phyloP scores from a whole-genome alignment of 2,113 vertebrate species.

The Campylomormyrus numenius region DNA sequence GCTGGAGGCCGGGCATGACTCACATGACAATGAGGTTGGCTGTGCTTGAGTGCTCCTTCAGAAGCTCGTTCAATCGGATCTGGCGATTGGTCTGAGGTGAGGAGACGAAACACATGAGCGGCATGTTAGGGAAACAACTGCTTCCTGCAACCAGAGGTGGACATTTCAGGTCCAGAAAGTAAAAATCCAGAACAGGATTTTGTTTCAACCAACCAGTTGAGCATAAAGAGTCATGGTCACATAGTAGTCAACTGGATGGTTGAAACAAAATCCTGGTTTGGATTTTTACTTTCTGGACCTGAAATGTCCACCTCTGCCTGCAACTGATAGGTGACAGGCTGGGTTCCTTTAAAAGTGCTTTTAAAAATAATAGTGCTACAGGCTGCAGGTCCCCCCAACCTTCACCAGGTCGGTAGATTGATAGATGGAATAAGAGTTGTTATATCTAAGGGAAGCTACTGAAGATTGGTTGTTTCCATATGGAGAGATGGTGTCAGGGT shows the following conservation, averaged over 20 bases:
- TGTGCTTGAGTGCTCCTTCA: conserved; percentile 85
- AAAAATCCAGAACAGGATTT: too few species aligned
- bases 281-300: too few species aligned
- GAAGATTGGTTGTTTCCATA: neutral
- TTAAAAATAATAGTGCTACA: neutral
- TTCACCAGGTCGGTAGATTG: neutral
- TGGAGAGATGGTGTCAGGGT: neutral
- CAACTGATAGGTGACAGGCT: neutral
- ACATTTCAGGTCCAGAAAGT: too few species aligned
- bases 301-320: neutral
- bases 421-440: neutral
- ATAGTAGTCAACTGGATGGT: too few species aligned
- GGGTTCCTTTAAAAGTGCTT: neutral
- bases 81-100: conserved; percentile 80
- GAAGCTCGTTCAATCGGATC: conserved; percentile 89
- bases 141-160: neutral
- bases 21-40: conserved; percentile 98
- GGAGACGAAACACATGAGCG: conserved; percentile 10
- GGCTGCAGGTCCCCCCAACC: neutral
- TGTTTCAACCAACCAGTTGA: too few species aligned
- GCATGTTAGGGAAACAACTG: neutral
- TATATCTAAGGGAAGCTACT: neutral
- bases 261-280: too few species aligned
- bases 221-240: too few species aligned
- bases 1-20: conserved; percentile 46